Evolutionary conservation across 2,113 vertebrate species (phyloP).

Genomic region (Hylia prasina): DNA sequence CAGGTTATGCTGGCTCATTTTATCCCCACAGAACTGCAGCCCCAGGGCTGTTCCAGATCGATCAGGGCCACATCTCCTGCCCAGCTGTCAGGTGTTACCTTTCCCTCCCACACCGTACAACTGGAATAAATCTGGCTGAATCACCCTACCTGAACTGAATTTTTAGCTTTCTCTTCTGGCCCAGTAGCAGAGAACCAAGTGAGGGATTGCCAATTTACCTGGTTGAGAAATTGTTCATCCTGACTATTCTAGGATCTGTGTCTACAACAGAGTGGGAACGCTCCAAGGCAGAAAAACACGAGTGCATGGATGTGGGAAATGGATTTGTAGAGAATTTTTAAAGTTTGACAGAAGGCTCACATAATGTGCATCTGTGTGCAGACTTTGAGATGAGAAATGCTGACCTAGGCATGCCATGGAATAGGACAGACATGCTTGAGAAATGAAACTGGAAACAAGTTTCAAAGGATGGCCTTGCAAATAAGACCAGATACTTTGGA

Average conservation of each 20-base stretch:
- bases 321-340: not conserved
- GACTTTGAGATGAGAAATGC: not conserved
- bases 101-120: rapidly evolving
- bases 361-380: not conserved
- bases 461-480: not conserved
- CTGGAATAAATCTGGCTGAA: not conserved
- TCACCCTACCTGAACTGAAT: not conserved
- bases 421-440: not conserved
- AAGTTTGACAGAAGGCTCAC: not conserved
- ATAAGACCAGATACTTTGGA: not conserved
- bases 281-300: not conserved
- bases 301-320: not conserved
- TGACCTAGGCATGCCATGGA: not conserved
- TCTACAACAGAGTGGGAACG: not conserved
- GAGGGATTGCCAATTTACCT: not conserved
- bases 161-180: not conserved
- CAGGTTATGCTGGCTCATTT: not conserved
- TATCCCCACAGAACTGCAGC: not conserved
- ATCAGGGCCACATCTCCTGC: not conserved
- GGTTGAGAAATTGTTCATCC: not conserved
- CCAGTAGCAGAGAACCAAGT: not conserved
- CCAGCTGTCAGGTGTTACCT: not conserved
- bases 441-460: not conserved
- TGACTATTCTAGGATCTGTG: not conserved
- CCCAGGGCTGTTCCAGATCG: not conserved